These are phyloP conservation scores for human DNA, from an alignment of 2,113 vertebrate genomes.

Conservation along the genomic window DNA sequence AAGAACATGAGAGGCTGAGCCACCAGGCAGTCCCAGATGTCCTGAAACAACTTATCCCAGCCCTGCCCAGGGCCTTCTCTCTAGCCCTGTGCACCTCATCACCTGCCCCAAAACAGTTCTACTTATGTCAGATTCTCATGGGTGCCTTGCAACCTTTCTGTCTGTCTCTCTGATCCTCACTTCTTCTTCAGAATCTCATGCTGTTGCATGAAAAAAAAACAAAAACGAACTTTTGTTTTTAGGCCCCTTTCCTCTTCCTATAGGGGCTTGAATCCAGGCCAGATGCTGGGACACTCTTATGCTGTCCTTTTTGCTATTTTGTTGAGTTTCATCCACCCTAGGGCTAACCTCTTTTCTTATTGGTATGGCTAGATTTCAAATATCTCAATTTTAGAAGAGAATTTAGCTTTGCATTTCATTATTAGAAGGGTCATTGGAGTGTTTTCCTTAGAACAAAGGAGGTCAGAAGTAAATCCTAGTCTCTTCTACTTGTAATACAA, in stretches of 20 bases:
- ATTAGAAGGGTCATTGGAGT: not conserved
- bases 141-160: too few species aligned
- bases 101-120: not conserved
- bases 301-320: not conserved
- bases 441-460: not conserved
- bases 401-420: not conserved
- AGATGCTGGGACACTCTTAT: not conserved
- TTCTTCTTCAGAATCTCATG: not conserved
- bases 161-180: not conserved
- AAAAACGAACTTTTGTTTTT: not conserved
- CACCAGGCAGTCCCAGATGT: too few species aligned
- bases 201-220: not conserved
- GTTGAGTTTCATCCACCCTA: not conserved
- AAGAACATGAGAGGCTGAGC: not conserved
- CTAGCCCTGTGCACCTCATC: not conserved
- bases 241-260: not conserved
- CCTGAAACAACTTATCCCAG: not conserved
- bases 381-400: not conserved
- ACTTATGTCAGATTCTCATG: rapidly evolving
- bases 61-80: too few species aligned
- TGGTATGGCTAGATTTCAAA: not conserved
- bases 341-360: not conserved
- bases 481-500: not conserved
- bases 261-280: not conserved
- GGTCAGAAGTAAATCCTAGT: not conserved